Base-by-base conservation (phyloP, 2,113 vertebrate genomes). In the Hippocampus mohnikei region DNA sequence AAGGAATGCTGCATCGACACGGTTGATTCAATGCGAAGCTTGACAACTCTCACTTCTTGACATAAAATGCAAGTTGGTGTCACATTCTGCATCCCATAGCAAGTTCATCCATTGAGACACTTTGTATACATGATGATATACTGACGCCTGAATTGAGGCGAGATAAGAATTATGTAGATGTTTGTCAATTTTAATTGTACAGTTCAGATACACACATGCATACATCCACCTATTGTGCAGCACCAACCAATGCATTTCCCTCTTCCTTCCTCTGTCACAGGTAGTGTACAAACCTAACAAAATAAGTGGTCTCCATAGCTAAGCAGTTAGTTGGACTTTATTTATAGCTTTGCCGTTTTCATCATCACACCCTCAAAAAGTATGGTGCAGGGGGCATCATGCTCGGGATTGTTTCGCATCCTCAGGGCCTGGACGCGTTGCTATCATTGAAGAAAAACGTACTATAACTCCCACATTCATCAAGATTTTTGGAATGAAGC, bases 241-340 rank as follows among this genome's bases (percentile, higher is more conserved):
- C 44, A 25, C 12, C 46, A 37, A 37, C 33, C 33, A 37, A 73
- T 44, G 70, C 59, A 74, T 66, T 67, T 48, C 20, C 48, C 18
- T 29, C 56, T 71, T 68, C 67, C 42, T 67, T 71, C 69, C 41
- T 27, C 41, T 81, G 75, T 82, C 62, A 69, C 81, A 74, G 44
- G 50, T 59, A 69, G 42, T 70, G 53, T 7, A 33, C 33, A 50
- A 27, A 62, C 46, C 62, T 53, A 66, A 68, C 76, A 83, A 81
- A 66, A 69, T 67, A 74, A 78, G 81, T 72, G 73, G 66, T 70
- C 40, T 60, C 11, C 10, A 2, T 61, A 46, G 23, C n/a, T 52
- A 33, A 44, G 15, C 48, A 50, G 18, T 50, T 21, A 50, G 48
- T 21, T 20, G 48, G 48, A 50, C 48, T 37, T 50, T 21, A 21